Evolutionary conservation across 2,888 invertebrate species (phyloP), one percentile per base, ranked within the genome.

Genomic region (Yponomeuta evonymella): DNA sequence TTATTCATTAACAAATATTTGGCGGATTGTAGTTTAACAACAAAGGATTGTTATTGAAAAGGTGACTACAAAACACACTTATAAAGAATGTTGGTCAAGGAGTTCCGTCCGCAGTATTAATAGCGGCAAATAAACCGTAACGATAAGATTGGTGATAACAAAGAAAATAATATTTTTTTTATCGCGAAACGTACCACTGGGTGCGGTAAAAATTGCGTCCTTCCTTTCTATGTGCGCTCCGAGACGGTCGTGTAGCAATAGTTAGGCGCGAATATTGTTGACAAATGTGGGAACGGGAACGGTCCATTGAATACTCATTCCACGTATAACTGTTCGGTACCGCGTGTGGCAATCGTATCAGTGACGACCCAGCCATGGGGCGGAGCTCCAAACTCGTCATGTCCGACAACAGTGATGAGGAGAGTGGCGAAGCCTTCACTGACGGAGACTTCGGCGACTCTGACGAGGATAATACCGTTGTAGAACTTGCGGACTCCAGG

Each of bases 401-500:
- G 70, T 85, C 89, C 72, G 88, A 85, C 74, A 87, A 87, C 76
- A 90, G 86, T 72, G 90, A 90, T 71, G 90, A 87, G 67, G 90
- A 89, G 75, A 88, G 86, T 73, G 91, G 90, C 12, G 90, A 87
- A 12, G 89, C 85, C 65, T 92, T 92, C 78, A 90, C 91, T 36
- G 92, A 92, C 72, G 92, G 84, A 12, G 92, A 93, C 76, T 90
- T 91, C 72, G 89, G 82, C 12, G 90, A 89, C 75, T 85, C 88
- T 8, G 92, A 89, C 64, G 90, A 88, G 63, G 90, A 88, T 64
- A 90, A 88, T 70, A 79, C 82, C 5, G 72, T 85, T 15, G 76
- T 84, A 10, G 83, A 86, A 75, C 75, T 77, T 67, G 81, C 79
- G 63, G 78, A 77, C 67, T 76, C 74, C 3, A 71, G 79, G 8